Evolutionary conservation across 2,888 invertebrate species (phyloP), one percentile per base, ranked within the genome.

Genomic region (Thecocarcelia acutangulata): DNA sequence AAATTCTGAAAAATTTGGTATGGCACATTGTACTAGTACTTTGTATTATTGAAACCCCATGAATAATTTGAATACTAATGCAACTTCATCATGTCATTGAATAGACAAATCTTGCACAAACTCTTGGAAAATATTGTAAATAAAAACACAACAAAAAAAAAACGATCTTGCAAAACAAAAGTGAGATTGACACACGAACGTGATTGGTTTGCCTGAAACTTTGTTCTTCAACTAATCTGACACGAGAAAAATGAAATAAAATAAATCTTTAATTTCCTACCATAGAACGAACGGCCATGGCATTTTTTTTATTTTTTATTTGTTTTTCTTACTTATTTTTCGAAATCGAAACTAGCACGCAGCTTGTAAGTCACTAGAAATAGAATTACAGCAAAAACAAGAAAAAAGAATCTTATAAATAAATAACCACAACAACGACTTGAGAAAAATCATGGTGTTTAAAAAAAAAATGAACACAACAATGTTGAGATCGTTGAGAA

Each of bases 341-440:
- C 66, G 78, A 73, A 79, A 78, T 78, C 74, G 74, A 78, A 82
- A 82, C 82, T 82, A 70, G 82, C 82, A 82, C 78, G 78, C 77
- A 82, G 78, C 78, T 74, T 82, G 52, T 54, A 28, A 63, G 15
- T 21, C 24, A 9, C 33, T 58, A 17, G 24, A 33, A 59, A 13
- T 37, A 48, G 69, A 46, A 69, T 44, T 46, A 33, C n/a, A 19
- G 54, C 56, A 33, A 58, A 33, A 42, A 59, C 37, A 42, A 66
- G 44, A 44, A 9, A 9, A 15, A 28, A 11, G 13, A n/a, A n/a
- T n/a, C n/a, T n/a, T n/a, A n/a, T n/a, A n/a, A n/a, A n/a, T n/a
- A n/a, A n/a, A n/a, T 40, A 56, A 33, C 70, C 37, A 70, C 52
- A 64, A 50, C 42, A 50, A 72, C 33, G 17, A 52, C 37, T 72